phyloP scores from a whole-genome alignment of 1,140 invertebrate genomes.

The Subanguina moxae region DNA sequence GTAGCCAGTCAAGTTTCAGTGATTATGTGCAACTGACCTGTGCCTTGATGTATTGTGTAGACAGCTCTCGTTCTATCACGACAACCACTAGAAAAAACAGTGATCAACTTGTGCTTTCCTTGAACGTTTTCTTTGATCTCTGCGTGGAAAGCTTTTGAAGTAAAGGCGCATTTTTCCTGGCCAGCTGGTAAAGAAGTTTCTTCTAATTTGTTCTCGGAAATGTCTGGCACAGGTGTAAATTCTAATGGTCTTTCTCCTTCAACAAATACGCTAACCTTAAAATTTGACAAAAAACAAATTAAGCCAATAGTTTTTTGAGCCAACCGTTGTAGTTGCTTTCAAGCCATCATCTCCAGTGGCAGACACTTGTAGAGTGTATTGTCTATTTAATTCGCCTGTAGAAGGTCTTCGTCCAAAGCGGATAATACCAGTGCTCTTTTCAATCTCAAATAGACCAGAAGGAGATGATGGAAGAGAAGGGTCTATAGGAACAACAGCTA shows the following conservation, averaged over 20 bases:
- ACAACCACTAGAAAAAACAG: constrained; percentile 14
- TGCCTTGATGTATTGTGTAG: constrained; percentile 31
- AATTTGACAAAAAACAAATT: constrained; percentile 6
- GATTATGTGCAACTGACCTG: constrained; percentile 16
- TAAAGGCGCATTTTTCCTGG: constrained; percentile 43
- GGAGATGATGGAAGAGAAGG: constrained; percentile 25
- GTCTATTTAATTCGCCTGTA: constrained; percentile 31
- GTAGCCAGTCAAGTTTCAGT: too few relatives aligned
- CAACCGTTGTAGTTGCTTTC: neutral
- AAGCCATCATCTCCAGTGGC: constrained; percentile 27
- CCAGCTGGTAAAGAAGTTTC: neutral
- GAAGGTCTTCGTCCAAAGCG: constrained; percentile 34
- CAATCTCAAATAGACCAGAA: constrained; percentile 37
- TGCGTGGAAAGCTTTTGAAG: constrained; percentile 39
- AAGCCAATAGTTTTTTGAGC: too few relatives aligned
- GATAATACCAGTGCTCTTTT: constrained; percentile 35
- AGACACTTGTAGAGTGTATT: constrained; percentile 36
- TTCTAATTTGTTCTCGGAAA: neutral
- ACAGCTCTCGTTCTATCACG: constrained; percentile 13
- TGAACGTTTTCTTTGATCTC: constrained; percentile 47
- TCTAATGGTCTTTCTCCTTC: constrained; percentile 20
- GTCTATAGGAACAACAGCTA: neutral
- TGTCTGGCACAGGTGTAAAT: constrained; percentile 21
- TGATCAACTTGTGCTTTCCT: constrained; percentile 27
- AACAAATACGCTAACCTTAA: constrained; percentile 46